phyloP scores from a whole-genome alignment of 1,140 invertebrate species.

The Caenorhabditis briggsae region DNA sequence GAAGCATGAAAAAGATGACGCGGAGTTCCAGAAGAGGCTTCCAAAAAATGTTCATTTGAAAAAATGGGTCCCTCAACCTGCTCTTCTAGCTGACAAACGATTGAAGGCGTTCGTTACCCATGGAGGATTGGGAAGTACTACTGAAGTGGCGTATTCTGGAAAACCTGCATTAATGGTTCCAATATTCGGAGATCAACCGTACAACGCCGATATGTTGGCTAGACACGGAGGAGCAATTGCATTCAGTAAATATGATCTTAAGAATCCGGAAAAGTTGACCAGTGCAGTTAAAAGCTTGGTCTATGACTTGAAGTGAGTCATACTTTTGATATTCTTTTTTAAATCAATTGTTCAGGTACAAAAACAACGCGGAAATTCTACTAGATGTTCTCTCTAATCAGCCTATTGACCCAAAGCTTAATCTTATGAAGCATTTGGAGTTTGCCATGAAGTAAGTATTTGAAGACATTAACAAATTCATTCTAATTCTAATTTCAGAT shows the following conservation, averaged over 20 bases:
- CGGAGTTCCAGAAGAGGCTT: slow-evolving; percentile 30
- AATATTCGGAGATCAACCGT: slow-evolving; percentile 68
- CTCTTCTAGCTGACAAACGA: slow-evolving; percentile 66
- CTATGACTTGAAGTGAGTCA: slow-evolving; percentile 53
- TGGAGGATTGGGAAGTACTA: slow-evolving; percentile 68
- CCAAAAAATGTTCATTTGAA: slow-evolving; percentile 60
- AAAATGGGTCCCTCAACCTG: slow-evolving; percentile 45
- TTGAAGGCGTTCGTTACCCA: slow-evolving; percentile 71
- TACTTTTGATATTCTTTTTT: neutral
- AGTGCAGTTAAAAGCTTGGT: slow-evolving; percentile 50
- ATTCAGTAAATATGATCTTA: slow-evolving; percentile 56
- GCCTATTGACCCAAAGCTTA: slow-evolving; percentile 46
- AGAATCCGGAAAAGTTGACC: slow-evolving; percentile 9
- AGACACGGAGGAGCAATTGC: slow-evolving; percentile 61
- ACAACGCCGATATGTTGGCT: slow-evolving; percentile 63
- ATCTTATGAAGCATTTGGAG: slow-evolving; percentile 49
- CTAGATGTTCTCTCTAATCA: slow-evolving; percentile 7
- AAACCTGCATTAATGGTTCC: slow-evolving; percentile 70
- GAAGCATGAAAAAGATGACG: slow-evolving; percentile 55
- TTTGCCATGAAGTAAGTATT: slow-evolving; percentile 24
- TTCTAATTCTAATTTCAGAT: neutral
- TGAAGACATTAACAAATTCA: no score
- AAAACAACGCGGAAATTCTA: neutral
- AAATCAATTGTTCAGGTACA: slow-evolving; percentile 53
- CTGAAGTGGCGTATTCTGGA: slow-evolving; percentile 66